Evolutionary conservation across 2,888 invertebrate genomes (phyloP), one percentile per base, ranked within the genome.

Genomic region (Oxyscelio sp.): DNA sequence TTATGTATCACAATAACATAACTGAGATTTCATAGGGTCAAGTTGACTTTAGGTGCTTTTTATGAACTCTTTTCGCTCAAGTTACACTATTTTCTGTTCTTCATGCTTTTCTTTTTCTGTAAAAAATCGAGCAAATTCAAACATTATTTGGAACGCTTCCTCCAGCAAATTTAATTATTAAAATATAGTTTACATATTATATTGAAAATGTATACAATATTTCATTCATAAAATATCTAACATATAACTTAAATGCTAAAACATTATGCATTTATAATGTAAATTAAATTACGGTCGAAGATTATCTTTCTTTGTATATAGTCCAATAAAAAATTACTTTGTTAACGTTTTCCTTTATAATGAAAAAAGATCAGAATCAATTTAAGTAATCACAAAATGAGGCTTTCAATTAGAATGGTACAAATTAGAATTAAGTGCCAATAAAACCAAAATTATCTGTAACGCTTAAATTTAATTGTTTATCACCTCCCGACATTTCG

Each of bases 1-100:
- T 61, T 61, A 74, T 61, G 40, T 52, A 61, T 61, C 61, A 43
- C 61, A 74, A 74, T 74, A 61, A 74, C 50, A 74, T 74, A 74
- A 63, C 61, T n/a, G 40, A 19, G 38, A 45, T 50, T 63, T 61
- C 34, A 68, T 38, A 40, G 40, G 68, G 54, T 68, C 54, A 68
- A 68, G 68, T 68, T 27, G 54, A 68, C 40, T 54, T 54, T 54
- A 52, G 52, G 24, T 63, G 31, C 6, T 48, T 66, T 66, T 68
- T 54, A 54, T 54, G 40, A 40, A 68, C 68, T 54, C 54, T 54
- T 54, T 40, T 68, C 19, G 13, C 19, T 9, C 40, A 38, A 40
- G 54, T 48, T 43, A 54, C 43, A 27, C 4, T 34, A 54, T 43
- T 24, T 68, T 21, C 17, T 43, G 11, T 27, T 43, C 24, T 56